Evolutionary conservation across 2,113 vertebrate genomes (phyloP).

Genomic region (Anarrhichthys ocellatus): DNA sequence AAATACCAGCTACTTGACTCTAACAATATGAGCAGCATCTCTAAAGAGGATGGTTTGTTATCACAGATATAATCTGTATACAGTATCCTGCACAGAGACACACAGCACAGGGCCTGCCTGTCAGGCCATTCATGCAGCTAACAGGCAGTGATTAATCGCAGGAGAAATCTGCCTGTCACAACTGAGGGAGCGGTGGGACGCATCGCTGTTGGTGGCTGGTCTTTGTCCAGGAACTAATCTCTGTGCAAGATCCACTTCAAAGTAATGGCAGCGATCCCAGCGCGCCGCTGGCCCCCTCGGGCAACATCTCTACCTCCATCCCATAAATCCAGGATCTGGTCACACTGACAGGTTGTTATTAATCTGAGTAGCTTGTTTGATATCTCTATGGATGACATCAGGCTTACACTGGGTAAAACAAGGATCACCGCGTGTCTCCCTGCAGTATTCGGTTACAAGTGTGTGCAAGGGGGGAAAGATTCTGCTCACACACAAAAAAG

Average conservation of each 20-base stretch:
- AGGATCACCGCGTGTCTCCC: slow-evolving; percentile 2
- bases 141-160: slow-evolving; percentile 52
- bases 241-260: slow-evolving; percentile 56
- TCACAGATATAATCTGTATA: slow-evolving; percentile 30
- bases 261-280: slow-evolving; percentile 45
- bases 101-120: slow-evolving; percentile 29
- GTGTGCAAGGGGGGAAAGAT: not conserved
- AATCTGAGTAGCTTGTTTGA: slow-evolving; percentile 53
- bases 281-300: slow-evolving; percentile 34
- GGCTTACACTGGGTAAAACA: slow-evolving; percentile 21
- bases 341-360: slow-evolving; percentile 56
- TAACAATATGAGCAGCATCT: not conserved
- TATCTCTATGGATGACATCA: slow-evolving; percentile 32
- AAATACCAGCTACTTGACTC: not conserved
- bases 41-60: slow-evolving; percentile 15
- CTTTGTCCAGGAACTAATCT: slow-evolving; percentile 61
- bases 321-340: slow-evolving; percentile 51
- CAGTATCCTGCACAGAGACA: slow-evolving; percentile 25
- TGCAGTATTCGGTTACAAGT: slow-evolving; percentile 20
- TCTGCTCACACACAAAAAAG: not conserved
- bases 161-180: slow-evolving; percentile 52
- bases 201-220: slow-evolving; percentile 24
- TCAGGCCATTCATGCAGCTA: slow-evolving; percentile 44
- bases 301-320: slow-evolving; percentile 34
- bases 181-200: slow-evolving; percentile 24